phyloP scores from a whole-genome alignment of 2,888 invertebrate species.

The Diarsia dahlii region DNA sequence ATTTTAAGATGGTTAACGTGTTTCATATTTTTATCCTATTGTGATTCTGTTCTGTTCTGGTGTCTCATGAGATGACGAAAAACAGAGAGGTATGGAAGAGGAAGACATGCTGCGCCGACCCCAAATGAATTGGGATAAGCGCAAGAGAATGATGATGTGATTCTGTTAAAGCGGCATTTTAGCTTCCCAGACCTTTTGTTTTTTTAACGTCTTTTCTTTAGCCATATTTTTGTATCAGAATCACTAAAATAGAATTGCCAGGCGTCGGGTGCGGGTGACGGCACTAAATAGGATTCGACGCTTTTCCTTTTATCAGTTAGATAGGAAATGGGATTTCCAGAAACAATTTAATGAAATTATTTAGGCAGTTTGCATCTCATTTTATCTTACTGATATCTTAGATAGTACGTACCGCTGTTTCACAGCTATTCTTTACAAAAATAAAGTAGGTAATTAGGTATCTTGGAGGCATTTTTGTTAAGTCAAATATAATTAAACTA shows the following conservation, averaged over 20 bases:
- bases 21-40: no score
- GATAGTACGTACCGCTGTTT: neutral
- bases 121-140: no score
- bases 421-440: neutral
- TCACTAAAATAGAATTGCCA: slow-evolving; percentile 1
- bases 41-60: no score
- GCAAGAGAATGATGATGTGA: no score
- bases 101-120: no score
- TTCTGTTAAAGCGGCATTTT: no score
- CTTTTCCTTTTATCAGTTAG: slow-evolving; percentile 15
- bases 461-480: no score
- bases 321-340: slow-evolving; percentile 5
- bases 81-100: no score
- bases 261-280: slow-evolving; percentile 8
- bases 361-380: neutral
- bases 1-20: no score
- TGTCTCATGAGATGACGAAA: no score
- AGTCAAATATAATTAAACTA: no score
- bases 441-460: no score
- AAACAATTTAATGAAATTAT: slow-evolving; percentile 6
- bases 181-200: neutral
- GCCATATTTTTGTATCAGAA: slow-evolving; percentile 1
- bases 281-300: slow-evolving; percentile 9
- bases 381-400: neutral
- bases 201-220: slow-evolving; percentile 8